Evolutionary conservation across 1,140 invertebrate genomes (phyloP).

Genomic region (Tyrophagus putrescentiae): DNA sequence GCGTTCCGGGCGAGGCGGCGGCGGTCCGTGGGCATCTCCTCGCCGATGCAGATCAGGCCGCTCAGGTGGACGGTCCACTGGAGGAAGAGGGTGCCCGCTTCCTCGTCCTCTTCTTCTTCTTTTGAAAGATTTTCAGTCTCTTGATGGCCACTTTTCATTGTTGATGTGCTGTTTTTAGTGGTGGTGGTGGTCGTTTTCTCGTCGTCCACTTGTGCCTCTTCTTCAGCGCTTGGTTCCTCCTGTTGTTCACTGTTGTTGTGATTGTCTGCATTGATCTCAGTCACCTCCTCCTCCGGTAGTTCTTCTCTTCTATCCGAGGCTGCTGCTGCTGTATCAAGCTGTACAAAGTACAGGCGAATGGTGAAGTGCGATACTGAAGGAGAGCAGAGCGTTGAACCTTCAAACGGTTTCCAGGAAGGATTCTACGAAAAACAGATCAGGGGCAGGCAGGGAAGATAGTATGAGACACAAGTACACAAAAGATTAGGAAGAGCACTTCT

Average conservation of each 20-base stretch:
- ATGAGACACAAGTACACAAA: neutral
- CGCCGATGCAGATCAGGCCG: conserved; percentile 14
- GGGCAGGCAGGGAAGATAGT: neutral
- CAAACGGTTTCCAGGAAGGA: conserved; percentile 7
- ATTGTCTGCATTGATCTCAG: neutral
- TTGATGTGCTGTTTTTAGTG: too few relatives aligned
- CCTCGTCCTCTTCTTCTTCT: neutral
- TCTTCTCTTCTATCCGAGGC: too few relatives aligned
- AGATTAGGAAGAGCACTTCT: neutral
- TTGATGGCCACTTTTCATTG: too few relatives aligned
- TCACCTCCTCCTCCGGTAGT: too few relatives aligned
- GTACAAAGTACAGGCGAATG: conserved; percentile 10
- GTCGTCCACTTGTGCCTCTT: neutral
- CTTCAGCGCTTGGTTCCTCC: neutral
- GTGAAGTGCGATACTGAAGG: conserved; percentile 8
- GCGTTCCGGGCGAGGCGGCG: conserved; percentile 56
- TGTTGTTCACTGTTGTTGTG: neutral
- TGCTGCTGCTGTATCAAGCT: neutral
- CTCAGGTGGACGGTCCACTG: conserved; percentile 13
- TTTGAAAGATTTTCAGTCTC: neutral
- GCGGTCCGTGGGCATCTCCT: conserved; percentile 46
- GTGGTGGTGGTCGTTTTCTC: neutral
- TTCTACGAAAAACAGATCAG: neutral
- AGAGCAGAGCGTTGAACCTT: conserved; percentile 9
- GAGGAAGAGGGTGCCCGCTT: conserved; percentile 8